phyloP scores from a whole-genome alignment of 1,140 invertebrate species.

The Asbolus verrucosus region DNA sequence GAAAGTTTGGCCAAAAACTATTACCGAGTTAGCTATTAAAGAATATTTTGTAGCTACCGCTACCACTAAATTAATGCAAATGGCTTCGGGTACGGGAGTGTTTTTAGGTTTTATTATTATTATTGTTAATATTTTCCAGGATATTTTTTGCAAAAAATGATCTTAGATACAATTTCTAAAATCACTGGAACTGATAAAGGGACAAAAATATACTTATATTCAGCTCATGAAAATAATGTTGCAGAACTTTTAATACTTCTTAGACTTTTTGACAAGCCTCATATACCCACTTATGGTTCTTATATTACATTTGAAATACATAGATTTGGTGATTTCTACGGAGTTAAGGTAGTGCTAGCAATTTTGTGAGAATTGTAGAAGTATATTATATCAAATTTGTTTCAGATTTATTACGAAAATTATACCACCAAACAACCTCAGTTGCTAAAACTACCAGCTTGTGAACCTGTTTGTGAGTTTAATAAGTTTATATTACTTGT shows the following conservation, averaged over 20 bases:
- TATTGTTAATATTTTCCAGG: slow-evolving; percentile 50
- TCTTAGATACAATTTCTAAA: slow-evolving; percentile 70
- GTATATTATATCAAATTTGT: slow-evolving; percentile 32
- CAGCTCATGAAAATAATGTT: slow-evolving; percentile 81
- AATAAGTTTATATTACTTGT: slow-evolving; percentile 61
- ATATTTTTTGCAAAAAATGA: slow-evolving; percentile 72
- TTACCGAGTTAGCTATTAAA: slow-evolving; percentile 67
- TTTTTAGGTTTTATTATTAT: too few relatives aligned
- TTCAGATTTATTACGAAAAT: slow-evolving; percentile 59
- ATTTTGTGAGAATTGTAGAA: background rate
- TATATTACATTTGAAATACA: slow-evolving; percentile 59
- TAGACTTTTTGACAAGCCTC: slow-evolving; percentile 73
- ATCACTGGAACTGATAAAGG: slow-evolving; percentile 64
- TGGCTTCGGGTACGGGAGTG: slow-evolving; percentile 46
- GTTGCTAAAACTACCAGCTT: slow-evolving; percentile 56
- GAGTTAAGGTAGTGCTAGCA: slow-evolving; percentile 48
- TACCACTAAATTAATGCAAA: slow-evolving; percentile 44
- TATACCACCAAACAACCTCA: slow-evolving; percentile 50
- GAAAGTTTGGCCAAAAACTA: slow-evolving; percentile 71
- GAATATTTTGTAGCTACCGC: slow-evolving; percentile 54
- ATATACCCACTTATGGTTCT: slow-evolving; percentile 70
- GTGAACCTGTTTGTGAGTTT: slow-evolving; percentile 61
- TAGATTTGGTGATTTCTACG: slow-evolving; percentile 48
- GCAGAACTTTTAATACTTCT: slow-evolving; percentile 74
- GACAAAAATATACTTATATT: slow-evolving; percentile 75